phyloP scores from a whole-genome alignment of 2,888 invertebrate species.

The Corbicula japonica region DNA sequence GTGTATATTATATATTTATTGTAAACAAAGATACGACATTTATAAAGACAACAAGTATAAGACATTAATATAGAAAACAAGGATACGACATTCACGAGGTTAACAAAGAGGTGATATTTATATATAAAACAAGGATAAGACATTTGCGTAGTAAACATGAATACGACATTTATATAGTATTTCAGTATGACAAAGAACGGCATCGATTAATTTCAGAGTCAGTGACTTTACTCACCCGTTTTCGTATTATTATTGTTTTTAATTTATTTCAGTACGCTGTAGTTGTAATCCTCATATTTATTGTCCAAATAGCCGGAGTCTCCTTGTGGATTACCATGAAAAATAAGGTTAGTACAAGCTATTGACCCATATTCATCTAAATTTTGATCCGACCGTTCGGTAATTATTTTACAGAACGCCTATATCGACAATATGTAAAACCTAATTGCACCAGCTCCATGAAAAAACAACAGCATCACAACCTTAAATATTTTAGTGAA shows the following conservation, averaged over 20 bases:
- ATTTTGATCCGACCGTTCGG: no score
- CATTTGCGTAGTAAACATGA: background rate
- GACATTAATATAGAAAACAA: background rate
- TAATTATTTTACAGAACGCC: no score
- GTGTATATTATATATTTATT: no score
- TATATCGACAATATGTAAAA: no score
- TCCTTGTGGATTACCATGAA: conserved; percentile 64
- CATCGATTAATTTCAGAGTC: background rate
- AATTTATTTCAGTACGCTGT: conserved; percentile 68
- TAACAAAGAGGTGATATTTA: background rate
- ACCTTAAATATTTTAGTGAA: background rate
- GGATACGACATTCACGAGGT: background rate
- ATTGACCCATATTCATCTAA: background rate
- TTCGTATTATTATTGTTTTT: background rate
- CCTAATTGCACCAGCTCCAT: no score
- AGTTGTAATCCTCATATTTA: conserved; percentile 65
- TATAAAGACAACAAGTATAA: no score
- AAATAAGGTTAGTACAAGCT: conserved; percentile 54
- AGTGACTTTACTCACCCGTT: background rate
- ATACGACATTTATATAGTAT: background rate
- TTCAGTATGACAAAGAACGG: background rate
- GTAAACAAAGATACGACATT: no score
- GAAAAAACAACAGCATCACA: no score
- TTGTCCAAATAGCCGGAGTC: conserved; percentile 61
- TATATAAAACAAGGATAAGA: background rate